Evolutionary conservation across 2,888 invertebrate genomes (phyloP).

Genomic region (Nineta flava): DNA sequence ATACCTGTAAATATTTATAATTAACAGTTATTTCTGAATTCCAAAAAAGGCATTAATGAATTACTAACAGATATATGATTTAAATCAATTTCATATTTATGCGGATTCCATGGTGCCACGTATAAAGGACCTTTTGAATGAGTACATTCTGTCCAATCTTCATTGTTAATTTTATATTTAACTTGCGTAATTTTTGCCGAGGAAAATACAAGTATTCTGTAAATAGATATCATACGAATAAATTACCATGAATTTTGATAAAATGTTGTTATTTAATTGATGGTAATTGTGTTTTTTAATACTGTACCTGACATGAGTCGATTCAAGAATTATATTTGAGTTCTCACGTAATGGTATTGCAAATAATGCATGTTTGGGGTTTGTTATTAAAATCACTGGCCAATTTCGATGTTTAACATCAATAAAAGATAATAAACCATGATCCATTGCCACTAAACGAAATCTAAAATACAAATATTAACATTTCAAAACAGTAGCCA

Average conservation of each 20-base stretch:
- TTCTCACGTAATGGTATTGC: constrained; percentile 60
- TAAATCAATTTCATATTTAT: constrained; percentile 42
- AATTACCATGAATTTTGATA: background rate
- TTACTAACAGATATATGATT: constrained; percentile 43
- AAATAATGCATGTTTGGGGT: constrained; percentile 75
- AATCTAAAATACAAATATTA: constrained; percentile 33
- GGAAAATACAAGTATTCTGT: constrained; percentile 64
- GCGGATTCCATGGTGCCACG: constrained; percentile 56
- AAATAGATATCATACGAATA: constrained; percentile 19
- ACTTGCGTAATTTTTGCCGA: constrained; percentile 45
- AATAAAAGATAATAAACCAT: constrained; percentile 72
- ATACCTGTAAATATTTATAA: constrained; percentile 29
- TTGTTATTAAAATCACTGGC: constrained; percentile 73
- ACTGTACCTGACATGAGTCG: constrained; percentile 58
- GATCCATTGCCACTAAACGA: constrained; percentile 72
- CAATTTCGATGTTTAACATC: constrained; percentile 61
- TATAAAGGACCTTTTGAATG: constrained; percentile 52
- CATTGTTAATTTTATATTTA: constrained; percentile 47
- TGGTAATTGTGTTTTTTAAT: background rate
- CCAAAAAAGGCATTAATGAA: constrained; percentile 5
- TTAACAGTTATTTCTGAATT: background rate
- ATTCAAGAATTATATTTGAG: constrained; percentile 42
- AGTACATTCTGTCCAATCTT: constrained; percentile 44
- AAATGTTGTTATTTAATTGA: background rate
- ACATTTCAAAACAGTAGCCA: background rate